Evolutionary conservation across 2,797 vertebrate species (phyloP).

Genomic region (Cyprinodon diabolis): DNA sequence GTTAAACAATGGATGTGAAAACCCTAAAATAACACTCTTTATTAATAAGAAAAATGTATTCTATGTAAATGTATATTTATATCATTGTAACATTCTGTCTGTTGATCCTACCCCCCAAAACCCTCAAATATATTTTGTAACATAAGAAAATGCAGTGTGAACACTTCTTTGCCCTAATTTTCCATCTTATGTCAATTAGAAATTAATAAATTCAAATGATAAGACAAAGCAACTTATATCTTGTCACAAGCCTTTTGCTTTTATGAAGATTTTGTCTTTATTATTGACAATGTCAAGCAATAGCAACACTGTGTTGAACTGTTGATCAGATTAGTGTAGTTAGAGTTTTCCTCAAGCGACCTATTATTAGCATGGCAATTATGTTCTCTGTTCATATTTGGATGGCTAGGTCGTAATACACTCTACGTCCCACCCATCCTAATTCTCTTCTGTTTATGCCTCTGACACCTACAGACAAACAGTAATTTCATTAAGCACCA

Average conservation of each 20-base stretch:
- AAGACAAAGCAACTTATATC: neutral
- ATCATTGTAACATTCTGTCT: neutral
- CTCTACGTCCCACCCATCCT: slow-evolving; percentile 12
- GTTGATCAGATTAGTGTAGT: neutral
- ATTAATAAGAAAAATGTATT: neutral
- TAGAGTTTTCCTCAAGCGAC: neutral
- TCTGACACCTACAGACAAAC: slow-evolving; percentile 43
- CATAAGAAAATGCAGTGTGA: neutral
- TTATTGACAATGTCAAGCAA: neutral
- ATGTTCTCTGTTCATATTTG: slow-evolving; percentile 23
- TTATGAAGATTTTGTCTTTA: neutral
- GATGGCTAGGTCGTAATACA: slow-evolving; percentile 11
- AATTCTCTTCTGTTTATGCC: slow-evolving; percentile 20
- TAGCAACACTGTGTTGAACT: neutral
- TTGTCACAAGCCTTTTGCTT: neutral
- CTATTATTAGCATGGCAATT: neutral
- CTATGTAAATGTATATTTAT: neutral
- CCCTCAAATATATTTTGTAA: neutral
- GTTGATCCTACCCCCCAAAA: neutral
- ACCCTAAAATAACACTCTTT: neutral
- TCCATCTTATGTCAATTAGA: neutral
- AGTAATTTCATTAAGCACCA: slow-evolving; percentile 42
- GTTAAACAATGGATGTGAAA: too few relatives aligned
- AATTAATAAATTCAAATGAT: neutral
- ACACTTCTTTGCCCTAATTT: neutral